Evolutionary conservation across 2,113 vertebrate genomes (phyloP).

Genomic region (Zingel zingel): DNA sequence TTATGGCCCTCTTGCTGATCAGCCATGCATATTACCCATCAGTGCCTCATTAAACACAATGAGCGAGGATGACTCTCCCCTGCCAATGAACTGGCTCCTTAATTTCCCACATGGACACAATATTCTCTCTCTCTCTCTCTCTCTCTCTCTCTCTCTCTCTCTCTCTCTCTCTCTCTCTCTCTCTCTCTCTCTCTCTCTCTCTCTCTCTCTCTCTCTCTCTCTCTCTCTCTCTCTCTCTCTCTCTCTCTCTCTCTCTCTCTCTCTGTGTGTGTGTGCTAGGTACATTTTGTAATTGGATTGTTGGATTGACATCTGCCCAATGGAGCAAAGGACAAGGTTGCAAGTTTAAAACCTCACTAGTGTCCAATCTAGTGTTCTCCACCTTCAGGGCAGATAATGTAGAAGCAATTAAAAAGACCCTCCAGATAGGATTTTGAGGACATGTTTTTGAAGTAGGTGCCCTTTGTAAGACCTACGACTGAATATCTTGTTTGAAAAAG

Average conservation of each 20-base stretch:
- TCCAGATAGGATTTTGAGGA: conserved; percentile 17
- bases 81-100: conserved; percentile 83
- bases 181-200: background rate
- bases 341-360: conserved; percentile 62
- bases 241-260: background rate
- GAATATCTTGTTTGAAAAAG: conserved; percentile 3
- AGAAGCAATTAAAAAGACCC: conserved; percentile 47
- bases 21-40: conserved; percentile 86
- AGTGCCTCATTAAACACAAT: conserved; percentile 87
- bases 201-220: background rate
- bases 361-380: conserved; percentile 24
- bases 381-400: conserved; percentile 1
- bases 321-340: conserved; percentile 67
- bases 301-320: conserved; percentile 67
- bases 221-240: background rate
- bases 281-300: conserved; percentile 74
- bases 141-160: background rate
- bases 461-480: conserved; percentile 16
- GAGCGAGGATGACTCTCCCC: conserved; percentile 82
- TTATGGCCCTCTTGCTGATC: conserved; percentile 83
- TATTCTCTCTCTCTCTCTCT: conserved; percentile 61
- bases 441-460: conserved; percentile 29
- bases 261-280: conserved; percentile 29
- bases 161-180: background rate
- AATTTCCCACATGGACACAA: conserved; percentile 85